A percentile compares a stretch with the other conserved stretches of the same genome.
Conservation (phyloP, 2,113 vertebrate species). For the Dipodomys spectabilis region DNA sequence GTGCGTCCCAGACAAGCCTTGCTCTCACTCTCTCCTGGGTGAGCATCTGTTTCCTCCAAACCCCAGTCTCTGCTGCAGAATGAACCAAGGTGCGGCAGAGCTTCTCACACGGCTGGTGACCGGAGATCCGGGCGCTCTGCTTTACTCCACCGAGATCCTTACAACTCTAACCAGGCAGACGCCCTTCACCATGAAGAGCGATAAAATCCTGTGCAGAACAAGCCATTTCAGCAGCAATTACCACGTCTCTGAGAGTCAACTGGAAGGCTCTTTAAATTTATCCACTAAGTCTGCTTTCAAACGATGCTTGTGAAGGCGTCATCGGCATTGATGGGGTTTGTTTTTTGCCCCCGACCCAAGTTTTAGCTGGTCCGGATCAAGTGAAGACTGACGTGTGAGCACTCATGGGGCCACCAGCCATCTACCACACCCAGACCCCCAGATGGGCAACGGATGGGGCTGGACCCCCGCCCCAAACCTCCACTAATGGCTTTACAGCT, state of each 20-base stretch:
- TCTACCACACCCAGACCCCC: not conserved
- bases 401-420: too few species aligned
- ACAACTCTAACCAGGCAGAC: not conserved
- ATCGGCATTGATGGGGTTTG: too few species aligned
- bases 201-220: rapidly evolving
- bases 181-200: not conserved
- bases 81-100: not conserved
- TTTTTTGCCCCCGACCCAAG: not conserved
- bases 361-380: not conserved
- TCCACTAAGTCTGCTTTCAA: not conserved
- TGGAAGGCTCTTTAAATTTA: not conserved
- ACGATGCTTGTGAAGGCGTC: not conserved
- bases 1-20: too few species aligned
- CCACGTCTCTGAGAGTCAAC: not conserved
- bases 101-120: not conserved
- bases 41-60: not conserved
- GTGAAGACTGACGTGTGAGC: not conserved
- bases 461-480: too few species aligned
- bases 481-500: not conserved
- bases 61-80: not conserved
- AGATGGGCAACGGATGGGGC: rapidly evolving
- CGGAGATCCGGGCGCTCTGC: rapidly evolving
- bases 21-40: not conserved
- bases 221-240: not conserved
- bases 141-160: not conserved